Conservation (phyloP, 2,113 vertebrate genomes). For the Mesitornis unicolor region DNA sequence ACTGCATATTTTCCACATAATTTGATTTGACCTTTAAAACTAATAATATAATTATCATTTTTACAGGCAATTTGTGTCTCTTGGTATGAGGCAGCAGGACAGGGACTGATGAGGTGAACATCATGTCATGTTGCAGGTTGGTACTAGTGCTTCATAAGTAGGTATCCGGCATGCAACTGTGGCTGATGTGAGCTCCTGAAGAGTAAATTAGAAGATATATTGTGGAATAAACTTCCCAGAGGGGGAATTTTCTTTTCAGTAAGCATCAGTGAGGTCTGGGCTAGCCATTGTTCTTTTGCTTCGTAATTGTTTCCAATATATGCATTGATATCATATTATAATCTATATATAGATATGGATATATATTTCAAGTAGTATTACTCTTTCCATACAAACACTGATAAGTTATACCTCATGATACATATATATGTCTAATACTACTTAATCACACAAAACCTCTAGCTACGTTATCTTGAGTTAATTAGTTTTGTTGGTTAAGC, state of each 20-base stretch:
- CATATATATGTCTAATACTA: background rate
- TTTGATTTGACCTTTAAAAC: slow-evolving; percentile 63
- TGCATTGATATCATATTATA: background rate
- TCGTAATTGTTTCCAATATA: background rate
- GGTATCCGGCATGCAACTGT: background rate
- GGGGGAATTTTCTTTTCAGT: background rate
- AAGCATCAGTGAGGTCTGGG: background rate
- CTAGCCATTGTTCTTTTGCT: background rate
- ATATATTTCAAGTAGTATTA: background rate
- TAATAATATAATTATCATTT: slow-evolving; percentile 62
- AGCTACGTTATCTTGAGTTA: background rate
- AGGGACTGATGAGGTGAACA: background rate
- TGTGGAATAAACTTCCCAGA: background rate
- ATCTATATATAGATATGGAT: background rate
- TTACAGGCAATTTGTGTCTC: slow-evolving; percentile 47
- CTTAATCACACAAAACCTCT: background rate
- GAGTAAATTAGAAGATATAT: background rate
- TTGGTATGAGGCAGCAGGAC: background rate
- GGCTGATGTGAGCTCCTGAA: background rate
- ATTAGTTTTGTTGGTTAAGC: background rate
- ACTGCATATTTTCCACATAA: slow-evolving; percentile 30
- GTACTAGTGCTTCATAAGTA: background rate
- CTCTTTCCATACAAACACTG: background rate
- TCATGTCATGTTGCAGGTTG: background rate
- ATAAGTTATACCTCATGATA: background rate